Evolutionary conservation across 1,140 invertebrate genomes (phyloP).

Genomic region (Drosophila insularis): DNA sequence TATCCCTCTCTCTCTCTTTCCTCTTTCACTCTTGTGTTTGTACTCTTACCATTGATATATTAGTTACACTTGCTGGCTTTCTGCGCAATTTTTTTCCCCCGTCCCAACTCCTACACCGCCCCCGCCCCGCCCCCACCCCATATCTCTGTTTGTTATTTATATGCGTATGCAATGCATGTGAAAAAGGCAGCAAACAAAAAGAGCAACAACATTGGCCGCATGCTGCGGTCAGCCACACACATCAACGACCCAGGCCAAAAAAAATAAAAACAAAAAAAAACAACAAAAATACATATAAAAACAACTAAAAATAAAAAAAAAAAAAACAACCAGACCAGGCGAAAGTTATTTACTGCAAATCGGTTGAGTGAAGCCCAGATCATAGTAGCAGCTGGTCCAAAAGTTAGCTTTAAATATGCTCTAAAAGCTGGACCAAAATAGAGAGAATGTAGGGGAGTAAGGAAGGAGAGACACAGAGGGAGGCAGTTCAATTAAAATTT

Average conservation of each 20-base stretch:
- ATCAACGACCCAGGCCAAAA: slow-evolving; percentile 58
- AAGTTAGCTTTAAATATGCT: slow-evolving; percentile 50
- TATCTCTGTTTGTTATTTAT: slow-evolving; percentile 53
- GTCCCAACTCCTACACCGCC: background rate
- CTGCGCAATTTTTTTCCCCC: slow-evolving; percentile 8
- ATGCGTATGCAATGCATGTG: slow-evolving; percentile 54
- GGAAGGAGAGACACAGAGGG: background rate
- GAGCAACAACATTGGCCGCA: slow-evolving; percentile 37
- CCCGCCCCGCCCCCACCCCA: background rate
- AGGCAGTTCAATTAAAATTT: slow-evolving; percentile 67
- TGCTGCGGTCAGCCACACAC: slow-evolving; percentile 75
- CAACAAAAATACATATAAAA: background rate
- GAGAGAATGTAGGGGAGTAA: background rate
- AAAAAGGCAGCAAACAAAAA: slow-evolving; percentile 41
- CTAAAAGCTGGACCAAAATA: background rate
- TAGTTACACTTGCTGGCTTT: slow-evolving; percentile 65
- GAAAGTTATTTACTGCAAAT: slow-evolving; percentile 80
- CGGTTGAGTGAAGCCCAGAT: slow-evolving; percentile 62
- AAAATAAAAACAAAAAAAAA: slow-evolving; percentile 7
- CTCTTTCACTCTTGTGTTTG: background rate
- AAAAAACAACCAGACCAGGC: slow-evolving; percentile 53
- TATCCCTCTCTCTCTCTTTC: slow-evolving; percentile 1
- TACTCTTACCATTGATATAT: slow-evolving; percentile 52
- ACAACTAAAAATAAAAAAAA: slow-evolving; percentile 27
- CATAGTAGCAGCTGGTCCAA: slow-evolving; percentile 51